Evolutionary conservation across 2,888 invertebrate genomes (phyloP).

Genomic region (Noctua comes): DNA sequence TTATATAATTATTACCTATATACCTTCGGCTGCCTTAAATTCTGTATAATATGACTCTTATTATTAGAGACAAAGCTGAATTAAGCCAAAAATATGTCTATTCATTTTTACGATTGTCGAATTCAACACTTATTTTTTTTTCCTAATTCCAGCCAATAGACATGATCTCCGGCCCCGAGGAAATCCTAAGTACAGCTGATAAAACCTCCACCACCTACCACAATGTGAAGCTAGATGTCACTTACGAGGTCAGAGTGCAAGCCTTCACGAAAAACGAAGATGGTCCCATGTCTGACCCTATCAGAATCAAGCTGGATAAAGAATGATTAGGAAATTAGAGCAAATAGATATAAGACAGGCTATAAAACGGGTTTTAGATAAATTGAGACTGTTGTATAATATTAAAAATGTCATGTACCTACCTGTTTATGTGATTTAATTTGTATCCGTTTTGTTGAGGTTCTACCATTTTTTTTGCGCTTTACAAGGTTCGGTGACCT

Average conservation of each 20-base stretch:
- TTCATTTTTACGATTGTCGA: not conserved
- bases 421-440: not conserved
- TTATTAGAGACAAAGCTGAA: too few relatives aligned
- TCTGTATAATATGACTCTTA: too few relatives aligned
- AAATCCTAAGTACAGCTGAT: slow-evolving; percentile 40
- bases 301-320: slow-evolving; percentile 47
- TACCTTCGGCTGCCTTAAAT: not conserved
- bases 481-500: not conserved
- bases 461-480: not conserved
- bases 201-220: slow-evolving; percentile 35
- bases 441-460: not conserved
- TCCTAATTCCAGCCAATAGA: slow-evolving; percentile 20
- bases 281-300: slow-evolving; percentile 59
- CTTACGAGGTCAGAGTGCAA: slow-evolving; percentile 66
- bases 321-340: not conserved
- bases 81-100: not conserved
- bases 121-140: not conserved
- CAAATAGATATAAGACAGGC: not conserved
- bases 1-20: not conserved
- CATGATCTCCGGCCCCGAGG: not conserved
- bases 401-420: not conserved
- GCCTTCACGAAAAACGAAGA: slow-evolving; percentile 59
- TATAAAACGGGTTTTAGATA: not conserved
- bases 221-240: slow-evolving; percentile 47
- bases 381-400: not conserved